Percentiles rank a stretch among this genome's conserved stretches.
These are phyloP conservation scores for Chrysocyon brachyurus DNA, from an alignment of 2,797 vertebrate genomes.

Conservation along the genomic window DNA sequence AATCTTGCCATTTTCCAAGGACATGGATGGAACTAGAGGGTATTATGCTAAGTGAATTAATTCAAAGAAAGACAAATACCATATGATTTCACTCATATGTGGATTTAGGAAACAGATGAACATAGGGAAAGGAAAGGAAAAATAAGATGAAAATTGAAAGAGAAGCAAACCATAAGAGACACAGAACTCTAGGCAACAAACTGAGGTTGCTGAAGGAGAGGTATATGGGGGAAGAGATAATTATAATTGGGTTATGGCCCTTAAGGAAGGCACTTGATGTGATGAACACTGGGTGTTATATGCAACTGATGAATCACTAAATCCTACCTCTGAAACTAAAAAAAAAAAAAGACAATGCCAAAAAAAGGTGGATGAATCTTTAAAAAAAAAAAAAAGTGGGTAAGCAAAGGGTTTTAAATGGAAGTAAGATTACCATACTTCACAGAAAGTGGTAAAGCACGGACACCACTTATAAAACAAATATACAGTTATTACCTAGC, in stretches of 20 bases:
- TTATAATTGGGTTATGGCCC: background rate
- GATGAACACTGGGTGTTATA: background rate
- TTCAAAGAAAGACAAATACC: background rate
- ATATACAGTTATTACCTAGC: background rate
- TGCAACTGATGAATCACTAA: background rate
- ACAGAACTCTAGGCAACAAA: background rate
- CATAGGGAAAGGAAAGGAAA: background rate
- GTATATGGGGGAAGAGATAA: background rate
- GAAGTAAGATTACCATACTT: background rate
- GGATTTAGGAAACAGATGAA: background rate
- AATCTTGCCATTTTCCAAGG: background rate
- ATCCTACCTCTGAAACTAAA: background rate
- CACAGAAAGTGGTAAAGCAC: background rate
- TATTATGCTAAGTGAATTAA: background rate
- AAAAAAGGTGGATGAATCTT: background rate
- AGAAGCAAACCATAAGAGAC: background rate
- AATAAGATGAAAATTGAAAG: background rate
- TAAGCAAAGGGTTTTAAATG: background rate
- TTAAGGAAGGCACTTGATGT: background rate
- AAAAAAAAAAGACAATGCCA: background rate
- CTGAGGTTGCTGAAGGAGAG: background rate
- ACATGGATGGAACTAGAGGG: background rate
- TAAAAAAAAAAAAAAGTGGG: background rate
- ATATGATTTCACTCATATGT: background rate
- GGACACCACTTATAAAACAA: constrained; percentile 21